Conservation (phyloP, 2,888 invertebrate genomes). For the Vannuccia rotundouncinata region DNA sequence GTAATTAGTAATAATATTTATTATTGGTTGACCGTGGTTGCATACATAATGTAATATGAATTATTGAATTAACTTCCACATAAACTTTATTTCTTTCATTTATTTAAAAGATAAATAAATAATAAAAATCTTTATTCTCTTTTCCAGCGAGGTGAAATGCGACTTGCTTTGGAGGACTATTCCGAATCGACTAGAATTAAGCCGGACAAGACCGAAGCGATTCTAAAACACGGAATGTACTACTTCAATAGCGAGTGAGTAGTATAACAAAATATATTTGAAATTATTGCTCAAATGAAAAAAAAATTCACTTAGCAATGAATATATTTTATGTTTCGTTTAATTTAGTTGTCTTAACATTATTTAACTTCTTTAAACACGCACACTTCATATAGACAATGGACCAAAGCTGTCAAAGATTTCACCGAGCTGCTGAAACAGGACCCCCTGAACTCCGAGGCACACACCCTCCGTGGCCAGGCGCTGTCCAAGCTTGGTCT, state of each 20-base stretch:
- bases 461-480: slow-evolving; percentile 50
- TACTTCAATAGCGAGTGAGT: slow-evolving; percentile 52
- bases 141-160: slow-evolving; percentile 49
- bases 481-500: slow-evolving; percentile 49
- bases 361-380: too few species aligned
- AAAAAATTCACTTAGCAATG: too few species aligned
- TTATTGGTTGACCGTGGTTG: too few species aligned
- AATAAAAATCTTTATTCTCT: too few species aligned
- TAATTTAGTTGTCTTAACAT: too few species aligned
- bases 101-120: too few species aligned
- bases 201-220: slow-evolving; percentile 51
- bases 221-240: slow-evolving; percentile 52
- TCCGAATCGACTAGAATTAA: slow-evolving; percentile 49
- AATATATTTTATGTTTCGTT: too few species aligned
- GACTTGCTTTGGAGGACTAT: slow-evolving; percentile 55
- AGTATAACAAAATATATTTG: not conserved
- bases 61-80: too few species aligned
- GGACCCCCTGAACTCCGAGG: slow-evolving; percentile 48
- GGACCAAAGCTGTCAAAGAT: slow-evolving; percentile 52
- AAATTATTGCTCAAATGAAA: not conserved
- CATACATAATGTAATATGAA: too few species aligned
- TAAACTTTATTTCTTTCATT: too few species aligned
- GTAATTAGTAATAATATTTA: too few species aligned
- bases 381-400: slow-evolving; percentile 45
- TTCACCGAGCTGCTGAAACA: slow-evolving; percentile 52